These are phyloP conservation scores for Stomatorhinus walkeri DNA, from an alignment of 2,797 vertebrate species.

Conservation along the genomic window DNA sequence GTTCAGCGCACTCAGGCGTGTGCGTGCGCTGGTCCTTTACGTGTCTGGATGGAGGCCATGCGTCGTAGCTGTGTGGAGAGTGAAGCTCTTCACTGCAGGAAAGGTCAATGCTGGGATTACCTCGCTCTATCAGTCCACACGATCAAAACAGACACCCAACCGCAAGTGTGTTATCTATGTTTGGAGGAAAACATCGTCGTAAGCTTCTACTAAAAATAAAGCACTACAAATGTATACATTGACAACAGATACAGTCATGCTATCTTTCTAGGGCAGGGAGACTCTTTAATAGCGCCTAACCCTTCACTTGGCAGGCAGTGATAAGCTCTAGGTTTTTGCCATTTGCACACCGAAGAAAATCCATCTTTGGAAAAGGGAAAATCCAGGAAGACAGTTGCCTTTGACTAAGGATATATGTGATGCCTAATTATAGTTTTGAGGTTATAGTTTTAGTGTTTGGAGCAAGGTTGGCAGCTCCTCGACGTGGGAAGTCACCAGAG, in stretches of 20 bases:
- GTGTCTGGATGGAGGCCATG: background rate
- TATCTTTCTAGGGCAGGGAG: constrained; percentile 27
- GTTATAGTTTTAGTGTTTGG: constrained; percentile 34
- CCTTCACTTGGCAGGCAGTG: background rate
- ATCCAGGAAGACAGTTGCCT: background rate
- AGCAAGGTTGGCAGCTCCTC: constrained; percentile 20
- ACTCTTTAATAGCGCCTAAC: constrained; percentile 12
- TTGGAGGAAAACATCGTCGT: constrained; percentile 37
- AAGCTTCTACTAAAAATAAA: constrained; percentile 46
- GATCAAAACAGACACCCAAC: constrained; percentile 45
- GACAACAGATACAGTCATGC: constrained; percentile 19
- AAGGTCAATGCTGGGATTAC: constrained; percentile 29
- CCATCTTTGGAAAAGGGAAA: constrained; percentile 1
- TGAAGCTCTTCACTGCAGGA: constrained; percentile 22
- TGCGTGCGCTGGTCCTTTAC: background rate
- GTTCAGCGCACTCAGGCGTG: background rate
- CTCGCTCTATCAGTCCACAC: constrained; percentile 30
- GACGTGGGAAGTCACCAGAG: background rate
- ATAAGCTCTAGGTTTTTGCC: constrained; percentile 15
- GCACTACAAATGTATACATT: constrained; percentile 31
- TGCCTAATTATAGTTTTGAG: constrained; percentile 17
- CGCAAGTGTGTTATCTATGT: constrained; percentile 23
- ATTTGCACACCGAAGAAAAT: background rate
- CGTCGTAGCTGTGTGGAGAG: background rate
- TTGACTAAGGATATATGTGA: constrained; percentile 16